A percentile compares a stretch with the other conserved stretches of the same genome.
Conservation (phyloP, 2,797 vertebrate genomes). For the Phoxinus dragarum region DNA sequence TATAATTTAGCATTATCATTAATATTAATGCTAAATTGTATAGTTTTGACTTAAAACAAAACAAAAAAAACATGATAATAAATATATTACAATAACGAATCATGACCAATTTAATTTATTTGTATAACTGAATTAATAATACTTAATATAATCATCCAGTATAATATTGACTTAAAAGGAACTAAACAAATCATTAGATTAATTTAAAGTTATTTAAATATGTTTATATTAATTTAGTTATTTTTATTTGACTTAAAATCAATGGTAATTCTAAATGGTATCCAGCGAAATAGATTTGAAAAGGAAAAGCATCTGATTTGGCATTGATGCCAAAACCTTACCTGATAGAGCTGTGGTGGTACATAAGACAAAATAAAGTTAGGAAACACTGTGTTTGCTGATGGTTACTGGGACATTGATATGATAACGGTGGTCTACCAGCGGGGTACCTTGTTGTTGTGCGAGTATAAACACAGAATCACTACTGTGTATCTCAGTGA, state of each 20-base stretch:
- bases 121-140: background rate
- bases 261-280: background rate
- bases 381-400: constrained; percentile 49
- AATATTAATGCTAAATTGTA: background rate
- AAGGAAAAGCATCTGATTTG: background rate
- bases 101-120: background rate
- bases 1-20: background rate
- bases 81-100: background rate
- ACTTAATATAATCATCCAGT: background rate
- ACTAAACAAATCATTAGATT: background rate
- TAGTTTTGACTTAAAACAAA: background rate
- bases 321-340: background rate
- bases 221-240: background rate
- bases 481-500: constrained; percentile 34
- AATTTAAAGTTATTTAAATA: no score
- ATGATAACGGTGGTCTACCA: constrained; percentile 29
- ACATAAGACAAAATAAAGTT: background rate
- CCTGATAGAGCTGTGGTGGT: no score
- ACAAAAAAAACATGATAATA: background rate
- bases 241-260: background rate
- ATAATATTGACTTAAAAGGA: background rate
- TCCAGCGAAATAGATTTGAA: background rate
- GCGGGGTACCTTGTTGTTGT: constrained; percentile 40
- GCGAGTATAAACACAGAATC: constrained; percentile 23
- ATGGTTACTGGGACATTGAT: constrained; percentile 51